These are phyloP conservation scores for Tenrec ecaudatus DNA, from an alignment of 2,113 vertebrate genomes.

Conservation along the genomic window DNA sequence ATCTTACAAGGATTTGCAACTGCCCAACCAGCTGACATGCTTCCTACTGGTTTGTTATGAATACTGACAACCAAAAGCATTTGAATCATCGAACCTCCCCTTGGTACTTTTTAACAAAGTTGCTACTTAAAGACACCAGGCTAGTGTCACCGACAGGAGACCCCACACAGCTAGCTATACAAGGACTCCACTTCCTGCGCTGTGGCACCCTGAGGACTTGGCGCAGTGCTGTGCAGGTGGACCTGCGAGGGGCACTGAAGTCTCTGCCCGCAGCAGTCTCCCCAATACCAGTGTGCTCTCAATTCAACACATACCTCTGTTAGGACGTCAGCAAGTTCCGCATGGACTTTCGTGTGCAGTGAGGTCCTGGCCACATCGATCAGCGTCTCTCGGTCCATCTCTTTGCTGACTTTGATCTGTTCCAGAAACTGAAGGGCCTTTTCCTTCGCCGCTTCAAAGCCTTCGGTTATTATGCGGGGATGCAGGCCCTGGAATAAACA, in stretches of 20 bases:
- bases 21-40: not conserved
- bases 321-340: constrained; percentile 95
- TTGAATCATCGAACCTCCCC: not conserved
- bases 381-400: constrained; percentile 97
- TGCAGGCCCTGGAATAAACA: constrained; percentile 92
- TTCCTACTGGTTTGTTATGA: not conserved
- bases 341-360: constrained; percentile 96
- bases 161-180: too few species aligned
- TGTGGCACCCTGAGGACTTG: too few species aligned
- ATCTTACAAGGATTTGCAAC: not conserved
- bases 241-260: too few species aligned
- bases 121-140: not conserved
- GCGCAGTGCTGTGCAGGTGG: too few species aligned
- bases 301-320: constrained; percentile 90
- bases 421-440: constrained; percentile 95
- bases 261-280: too few species aligned
- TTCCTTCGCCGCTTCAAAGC: constrained; percentile 96
- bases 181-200: too few species aligned
- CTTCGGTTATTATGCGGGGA: constrained; percentile 96
- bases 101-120: not conserved
- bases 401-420: constrained; percentile 93
- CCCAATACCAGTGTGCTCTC: not conserved
- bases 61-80: not conserved
- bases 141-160: not conserved
- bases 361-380: constrained; percentile 95